Base-by-base conservation (phyloP, 2,797 vertebrate species). In the Varecia variegata region DNA sequence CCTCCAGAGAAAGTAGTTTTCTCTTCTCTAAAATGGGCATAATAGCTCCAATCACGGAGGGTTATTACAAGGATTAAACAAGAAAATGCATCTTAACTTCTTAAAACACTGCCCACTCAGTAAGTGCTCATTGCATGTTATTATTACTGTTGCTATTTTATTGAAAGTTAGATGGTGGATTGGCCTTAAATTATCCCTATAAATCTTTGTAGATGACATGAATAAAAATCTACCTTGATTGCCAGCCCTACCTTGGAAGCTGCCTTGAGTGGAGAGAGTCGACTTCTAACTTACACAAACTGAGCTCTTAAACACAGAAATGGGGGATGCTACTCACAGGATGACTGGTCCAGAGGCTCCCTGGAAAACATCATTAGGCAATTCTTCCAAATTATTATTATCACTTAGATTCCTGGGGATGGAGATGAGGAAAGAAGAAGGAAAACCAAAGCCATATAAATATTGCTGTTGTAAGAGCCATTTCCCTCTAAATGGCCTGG, bases 381-480 rank as follows among this genome's bases (percentile, higher is more conserved):
- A 83, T 96, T 98, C 98, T 98, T 98, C 98, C 88, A 99, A 97
- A 96, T 99, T 98, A 94, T 97, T 98, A 92, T 99, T 99, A 88
- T 98, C 98, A 74, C 99, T 99, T 90, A 99, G 98, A 85, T 99
- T 98, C 98, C 99, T 99, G 97, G 95, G 97, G 38, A 80, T 45
- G 40, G 92, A 92, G 83, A 89, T 81, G 87, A 88, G 65, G 45
- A 89, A 98, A 98, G 97, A 25, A 97, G 80, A 95, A 79, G 82
- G n/a, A 45, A 95, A 86, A 97, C 94, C 62, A 40, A 93, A 88
- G 20, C 5, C 77, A 90, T 83, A 93, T 94, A 60, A 50, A 93
- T 73, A 90, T 84, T 20, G 25, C 92, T 96, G 60, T 38, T 95
- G 38, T 50, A 94, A 54, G 96, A 97, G 76, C 43, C 90, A 60